A percentile compares a stretch with the other conserved stretches of the same genome.
phyloP scores from a whole-genome alignment of 2,888 invertebrate genomes.

The Cacoxenus indagator region DNA sequence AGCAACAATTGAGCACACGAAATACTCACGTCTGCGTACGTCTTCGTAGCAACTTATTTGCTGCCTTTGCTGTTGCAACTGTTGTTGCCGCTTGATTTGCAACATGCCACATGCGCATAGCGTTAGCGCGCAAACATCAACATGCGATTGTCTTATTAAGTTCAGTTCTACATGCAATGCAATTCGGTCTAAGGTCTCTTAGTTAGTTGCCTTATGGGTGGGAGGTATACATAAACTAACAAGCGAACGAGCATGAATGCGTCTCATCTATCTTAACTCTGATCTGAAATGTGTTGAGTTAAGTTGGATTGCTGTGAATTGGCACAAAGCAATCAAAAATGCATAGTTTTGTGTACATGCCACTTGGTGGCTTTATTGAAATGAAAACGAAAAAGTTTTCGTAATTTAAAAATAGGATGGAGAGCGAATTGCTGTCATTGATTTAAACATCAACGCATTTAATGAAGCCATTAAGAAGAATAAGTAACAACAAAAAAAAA shows the following conservation, averaged over 20 bases:
- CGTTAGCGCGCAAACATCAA: neutral
- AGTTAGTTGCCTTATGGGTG: neutral
- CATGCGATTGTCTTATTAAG: conserved; percentile 18
- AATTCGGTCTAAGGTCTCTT: neutral
- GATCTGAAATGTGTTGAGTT: neutral
- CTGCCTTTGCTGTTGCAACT: neutral
- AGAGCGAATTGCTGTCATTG: neutral
- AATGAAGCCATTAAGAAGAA: conserved; percentile 13
- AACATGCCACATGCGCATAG: conserved; percentile 2
- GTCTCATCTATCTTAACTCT: neutral
- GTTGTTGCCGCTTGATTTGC: conserved; percentile 1
- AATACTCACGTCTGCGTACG: neutral
- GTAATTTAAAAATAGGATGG: neutral
- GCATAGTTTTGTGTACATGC: neutral
- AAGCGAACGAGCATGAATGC: neutral
- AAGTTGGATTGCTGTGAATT: conserved; percentile 15
- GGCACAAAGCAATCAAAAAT: conserved; percentile 18
- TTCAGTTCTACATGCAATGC: neutral
- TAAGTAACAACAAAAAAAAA: neutral
- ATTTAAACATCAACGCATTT: too few relatives aligned
- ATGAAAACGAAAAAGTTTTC: neutral
- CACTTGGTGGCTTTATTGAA: neutral
- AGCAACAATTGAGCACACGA: neutral
- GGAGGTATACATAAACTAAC: too few relatives aligned
- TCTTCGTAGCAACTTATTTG: neutral